Evolutionary conservation across 2,888 invertebrate genomes (phyloP).

Genomic region (Argyresthia albistria): DNA sequence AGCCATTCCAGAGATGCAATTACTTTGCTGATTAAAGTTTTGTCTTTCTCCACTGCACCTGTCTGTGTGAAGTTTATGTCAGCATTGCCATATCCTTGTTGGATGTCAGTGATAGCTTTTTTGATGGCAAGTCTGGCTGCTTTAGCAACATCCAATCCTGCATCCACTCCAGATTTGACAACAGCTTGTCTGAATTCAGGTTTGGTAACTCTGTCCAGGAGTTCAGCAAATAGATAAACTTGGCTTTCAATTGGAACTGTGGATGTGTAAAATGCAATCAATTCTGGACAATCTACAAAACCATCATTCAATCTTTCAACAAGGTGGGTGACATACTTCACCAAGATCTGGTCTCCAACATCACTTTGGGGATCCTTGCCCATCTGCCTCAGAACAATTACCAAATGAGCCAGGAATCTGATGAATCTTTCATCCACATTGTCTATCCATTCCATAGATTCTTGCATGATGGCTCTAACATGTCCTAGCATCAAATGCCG

Average conservation of each 20-base stretch:
- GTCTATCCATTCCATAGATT: slow-evolving; percentile 78
- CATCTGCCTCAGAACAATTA: slow-evolving; percentile 85
- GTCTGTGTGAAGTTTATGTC: slow-evolving; percentile 75
- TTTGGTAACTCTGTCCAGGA: slow-evolving; percentile 77
- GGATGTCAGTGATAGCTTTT: slow-evolving; percentile 68
- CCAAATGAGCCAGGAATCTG: slow-evolving; percentile 88
- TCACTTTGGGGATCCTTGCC: slow-evolving; percentile 81
- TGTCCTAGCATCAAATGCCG: slow-evolving; percentile 89
- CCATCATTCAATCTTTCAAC: slow-evolving; percentile 69
- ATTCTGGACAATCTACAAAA: slow-evolving; percentile 77
- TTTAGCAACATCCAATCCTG: slow-evolving; percentile 86
- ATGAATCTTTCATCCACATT: slow-evolving; percentile 71
- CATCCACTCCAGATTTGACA: slow-evolving; percentile 79
- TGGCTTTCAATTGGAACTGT: slow-evolving; percentile 75
- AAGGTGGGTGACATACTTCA: slow-evolving; percentile 80
- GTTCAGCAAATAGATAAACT: slow-evolving; percentile 75
- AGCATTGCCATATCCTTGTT: slow-evolving; percentile 56
- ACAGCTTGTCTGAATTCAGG: slow-evolving; percentile 77
- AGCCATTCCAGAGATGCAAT: slow-evolving; percentile 87
- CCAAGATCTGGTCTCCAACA: slow-evolving; percentile 81
- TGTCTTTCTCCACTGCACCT: slow-evolving; percentile 73
- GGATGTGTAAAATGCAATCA: slow-evolving; percentile 90
- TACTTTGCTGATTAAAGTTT: slow-evolving; percentile 47
- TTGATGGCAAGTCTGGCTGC: slow-evolving; percentile 91
- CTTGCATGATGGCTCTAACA: slow-evolving; percentile 79